Evolutionary conservation across 2,888 invertebrate genomes (phyloP).

Genomic region (Idaea aversata): DNA sequence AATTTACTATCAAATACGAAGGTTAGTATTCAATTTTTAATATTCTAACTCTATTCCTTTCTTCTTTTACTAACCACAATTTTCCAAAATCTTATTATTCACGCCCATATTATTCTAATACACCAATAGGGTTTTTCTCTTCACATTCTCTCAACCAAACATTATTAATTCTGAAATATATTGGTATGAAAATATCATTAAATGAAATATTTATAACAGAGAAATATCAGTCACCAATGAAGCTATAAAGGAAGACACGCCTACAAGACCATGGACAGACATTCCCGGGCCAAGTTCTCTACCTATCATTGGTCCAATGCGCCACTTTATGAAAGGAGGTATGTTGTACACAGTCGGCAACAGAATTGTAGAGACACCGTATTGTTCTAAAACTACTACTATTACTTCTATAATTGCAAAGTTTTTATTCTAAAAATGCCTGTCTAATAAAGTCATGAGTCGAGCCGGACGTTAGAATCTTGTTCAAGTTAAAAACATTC

Average conservation of each 20-base stretch:
- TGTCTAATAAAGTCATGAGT: too few species aligned
- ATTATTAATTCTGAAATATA: too few species aligned
- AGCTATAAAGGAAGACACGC: slow-evolving; percentile 14
- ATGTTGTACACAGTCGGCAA: neutral
- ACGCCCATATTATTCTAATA: too few species aligned
- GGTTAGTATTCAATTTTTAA: neutral
- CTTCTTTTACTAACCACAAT: neutral
- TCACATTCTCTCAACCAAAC: too few species aligned
- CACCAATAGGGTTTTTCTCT: too few species aligned
- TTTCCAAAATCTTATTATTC: neutral
- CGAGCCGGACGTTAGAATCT: too few species aligned
- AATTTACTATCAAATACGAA: neutral
- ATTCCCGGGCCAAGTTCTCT: slow-evolving; percentile 57
- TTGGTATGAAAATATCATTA: neutral
- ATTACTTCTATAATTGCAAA: too few species aligned
- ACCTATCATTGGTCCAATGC: slow-evolving; percentile 48
- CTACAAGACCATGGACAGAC: slow-evolving; percentile 38
- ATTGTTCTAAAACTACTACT: too few species aligned
- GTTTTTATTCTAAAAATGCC: too few species aligned
- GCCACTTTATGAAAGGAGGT: slow-evolving; percentile 34
- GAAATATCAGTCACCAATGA: neutral
- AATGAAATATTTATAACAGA: neutral
- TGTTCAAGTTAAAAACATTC: too few species aligned
- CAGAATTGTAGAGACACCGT: too few species aligned
- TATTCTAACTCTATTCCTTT: too few species aligned